A percentile compares a stretch with the other conserved stretches of the same genome.
Conservation (phyloP, 2,797 vertebrate genomes). For the Notolepis coatsorum region DNA sequence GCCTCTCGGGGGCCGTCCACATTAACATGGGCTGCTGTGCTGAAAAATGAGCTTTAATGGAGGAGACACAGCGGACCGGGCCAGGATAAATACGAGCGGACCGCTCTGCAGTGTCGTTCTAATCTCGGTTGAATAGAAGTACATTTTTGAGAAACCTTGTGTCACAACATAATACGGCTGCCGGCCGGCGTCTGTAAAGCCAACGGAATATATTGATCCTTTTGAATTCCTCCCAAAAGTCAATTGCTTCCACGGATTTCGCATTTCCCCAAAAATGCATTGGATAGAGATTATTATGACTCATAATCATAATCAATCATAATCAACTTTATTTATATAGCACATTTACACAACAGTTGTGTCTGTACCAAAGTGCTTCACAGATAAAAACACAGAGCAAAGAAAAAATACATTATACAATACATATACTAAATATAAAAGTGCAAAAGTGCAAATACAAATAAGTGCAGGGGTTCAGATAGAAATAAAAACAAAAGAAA, state of each 20-base stretch:
- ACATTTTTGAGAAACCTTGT: slow-evolving; percentile 49
- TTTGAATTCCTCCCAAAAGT: slow-evolving; percentile 20
- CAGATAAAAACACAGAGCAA: no score
- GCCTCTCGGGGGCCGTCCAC: slow-evolving; percentile 16
- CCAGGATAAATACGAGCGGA: slow-evolving; percentile 47
- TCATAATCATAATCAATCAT: no score
- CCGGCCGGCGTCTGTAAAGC: slow-evolving; percentile 40
- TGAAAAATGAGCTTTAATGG: slow-evolving; percentile 53
- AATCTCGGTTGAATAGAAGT: slow-evolving; percentile 53
- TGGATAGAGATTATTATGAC: no score
- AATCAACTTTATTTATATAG: no score
- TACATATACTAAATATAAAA: no score
- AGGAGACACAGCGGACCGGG: slow-evolving; percentile 39
- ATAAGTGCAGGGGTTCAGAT: no score
- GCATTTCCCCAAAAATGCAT: slow-evolving; percentile 26
- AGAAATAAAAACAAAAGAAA: no score
- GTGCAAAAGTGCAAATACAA: no score
- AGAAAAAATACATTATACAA: no score
- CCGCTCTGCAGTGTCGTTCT: slow-evolving; percentile 38
- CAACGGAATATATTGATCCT: slow-evolving; percentile 13
- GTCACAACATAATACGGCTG: slow-evolving; percentile 54
- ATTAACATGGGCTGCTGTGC: slow-evolving; percentile 51
- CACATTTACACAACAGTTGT: no score
- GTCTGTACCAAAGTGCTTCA: no score
- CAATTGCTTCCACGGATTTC: slow-evolving; percentile 11